These are phyloP conservation scores for Neopipo cinnamomea DNA, from an alignment of 2,113 vertebrate species.

Conservation along the genomic window DNA sequence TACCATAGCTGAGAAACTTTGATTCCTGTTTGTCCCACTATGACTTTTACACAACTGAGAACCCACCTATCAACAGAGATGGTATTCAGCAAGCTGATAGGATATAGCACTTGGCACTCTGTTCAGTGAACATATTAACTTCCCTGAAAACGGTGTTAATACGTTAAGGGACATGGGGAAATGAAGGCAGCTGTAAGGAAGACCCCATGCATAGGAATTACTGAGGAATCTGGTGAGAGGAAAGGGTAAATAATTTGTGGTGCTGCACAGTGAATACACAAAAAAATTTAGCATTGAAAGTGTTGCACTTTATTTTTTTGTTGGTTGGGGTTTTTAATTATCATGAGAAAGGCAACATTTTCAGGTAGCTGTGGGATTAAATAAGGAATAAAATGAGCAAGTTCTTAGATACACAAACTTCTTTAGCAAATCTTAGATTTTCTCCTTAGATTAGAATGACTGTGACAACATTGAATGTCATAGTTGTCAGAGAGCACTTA, in stretches of 20 bases:
- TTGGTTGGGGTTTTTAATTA: not conserved
- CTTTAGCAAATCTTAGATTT: not conserved
- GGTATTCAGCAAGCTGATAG: not conserved
- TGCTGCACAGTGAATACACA: not conserved
- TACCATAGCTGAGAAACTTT: not conserved
- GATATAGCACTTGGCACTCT: not conserved
- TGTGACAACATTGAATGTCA: not conserved
- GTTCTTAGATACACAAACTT: not conserved
- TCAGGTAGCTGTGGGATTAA: not conserved
- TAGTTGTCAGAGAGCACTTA: not conserved
- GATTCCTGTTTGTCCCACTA: not conserved
- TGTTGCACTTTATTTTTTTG: not conserved
- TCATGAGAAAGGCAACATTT: not conserved
- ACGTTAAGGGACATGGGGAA: not conserved
- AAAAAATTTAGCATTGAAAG: not conserved
- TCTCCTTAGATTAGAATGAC: not conserved
- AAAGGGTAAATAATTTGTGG: not conserved
- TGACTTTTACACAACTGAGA: not conserved
- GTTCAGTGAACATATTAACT: not conserved
- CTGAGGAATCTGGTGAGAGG: not conserved
- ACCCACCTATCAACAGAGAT: not conserved
- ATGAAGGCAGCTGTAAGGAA: not conserved
- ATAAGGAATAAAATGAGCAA: not conserved
- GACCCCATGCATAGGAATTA: not conserved
- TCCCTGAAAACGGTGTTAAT: not conserved